Conservation (phyloP, 2,113 vertebrate genomes). For the Tenebrosternarchus preto region DNA sequence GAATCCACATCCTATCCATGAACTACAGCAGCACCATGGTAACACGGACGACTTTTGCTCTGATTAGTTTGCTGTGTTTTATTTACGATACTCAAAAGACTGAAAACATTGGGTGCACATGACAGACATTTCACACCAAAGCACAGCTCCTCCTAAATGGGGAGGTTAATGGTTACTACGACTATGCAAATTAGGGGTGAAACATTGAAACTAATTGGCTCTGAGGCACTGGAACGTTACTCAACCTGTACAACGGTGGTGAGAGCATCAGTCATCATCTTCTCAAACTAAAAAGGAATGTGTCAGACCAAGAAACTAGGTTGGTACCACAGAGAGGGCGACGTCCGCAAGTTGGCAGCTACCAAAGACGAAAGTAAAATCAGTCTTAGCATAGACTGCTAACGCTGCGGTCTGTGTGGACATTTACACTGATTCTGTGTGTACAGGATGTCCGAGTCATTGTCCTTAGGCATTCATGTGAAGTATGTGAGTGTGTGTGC, state of each 20-base stretch:
- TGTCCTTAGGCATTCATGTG: neutral
- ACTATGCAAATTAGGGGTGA: slow-evolving; percentile 32
- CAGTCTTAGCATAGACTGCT: neutral
- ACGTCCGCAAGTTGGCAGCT: slow-evolving; percentile 18
- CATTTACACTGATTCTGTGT: neutral
- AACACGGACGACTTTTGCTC: neutral
- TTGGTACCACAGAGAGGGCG: slow-evolving; percentile 5
- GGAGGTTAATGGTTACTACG: neutral
- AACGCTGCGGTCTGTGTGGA: neutral
- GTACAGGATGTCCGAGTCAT: too few species aligned
- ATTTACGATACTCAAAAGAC: neutral
- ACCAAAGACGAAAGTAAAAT: neutral
- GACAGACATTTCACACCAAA: neutral
- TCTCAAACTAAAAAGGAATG: slow-evolving; percentile 3
- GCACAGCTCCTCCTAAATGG: neutral
- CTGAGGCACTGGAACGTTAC: neutral
- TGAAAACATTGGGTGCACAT: neutral
- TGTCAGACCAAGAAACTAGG: neutral
- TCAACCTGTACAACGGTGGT: neutral
- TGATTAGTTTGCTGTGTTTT: neutral
- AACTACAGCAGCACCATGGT: too few species aligned
- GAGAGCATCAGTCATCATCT: neutral
- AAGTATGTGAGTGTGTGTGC: neutral
- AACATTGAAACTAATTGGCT: slow-evolving; percentile 3
- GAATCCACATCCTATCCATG: neutral